Base-by-base conservation (phyloP, 2,888 invertebrate species). In the Xestia xanthographa region DNA sequence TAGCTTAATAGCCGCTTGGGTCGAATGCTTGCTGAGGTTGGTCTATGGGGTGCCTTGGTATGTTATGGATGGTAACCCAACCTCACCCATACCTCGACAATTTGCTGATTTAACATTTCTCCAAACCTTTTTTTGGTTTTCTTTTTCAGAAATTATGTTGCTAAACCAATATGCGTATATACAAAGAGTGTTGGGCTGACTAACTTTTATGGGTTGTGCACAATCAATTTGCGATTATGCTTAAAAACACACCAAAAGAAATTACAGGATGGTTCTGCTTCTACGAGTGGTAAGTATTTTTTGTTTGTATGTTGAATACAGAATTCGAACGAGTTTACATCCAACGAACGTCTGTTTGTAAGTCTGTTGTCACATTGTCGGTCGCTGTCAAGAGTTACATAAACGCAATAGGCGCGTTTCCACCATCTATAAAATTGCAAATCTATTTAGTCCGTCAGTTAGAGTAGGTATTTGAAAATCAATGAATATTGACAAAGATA, bases 191-290 rank as follows among this genome's bases (percentile, higher is more conserved):
- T 34, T 0, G 82, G 85, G 5, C 68, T 83, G n/a, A 72, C 17
- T 6, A 71, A 85, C 38, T 82, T n/a, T 56, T 45, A n/a, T 5
- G 82, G 72, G 12, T 0, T 66, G 0, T 86, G 86, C 50, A 17
- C 73, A 41, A 66, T 86, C n/a, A 5, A n/a, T 8, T 56, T 86
- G 0, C 75, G 78, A 17, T 12, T 62, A 0, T 86, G 86, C 63
- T 50, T 86, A 14, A 20, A 56, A 5, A 12, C 22, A 17, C 60
- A 62, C 14, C 8, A 56, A 20, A 45, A 50, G 38, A 45, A n/a
- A 60, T 22, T 41, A 2, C 48, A 43, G 0, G 62, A 56, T 60
- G 22, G n/a, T 0, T 34, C 43, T 41, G 45, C 50, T 3, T 22
- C 68, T 38, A 4, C 38, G 5, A 20, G 41, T 22, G 82, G 82